Evolutionary conservation across 2,113 vertebrate species (phyloP).

Genomic region (Rynchops niger): DNA sequence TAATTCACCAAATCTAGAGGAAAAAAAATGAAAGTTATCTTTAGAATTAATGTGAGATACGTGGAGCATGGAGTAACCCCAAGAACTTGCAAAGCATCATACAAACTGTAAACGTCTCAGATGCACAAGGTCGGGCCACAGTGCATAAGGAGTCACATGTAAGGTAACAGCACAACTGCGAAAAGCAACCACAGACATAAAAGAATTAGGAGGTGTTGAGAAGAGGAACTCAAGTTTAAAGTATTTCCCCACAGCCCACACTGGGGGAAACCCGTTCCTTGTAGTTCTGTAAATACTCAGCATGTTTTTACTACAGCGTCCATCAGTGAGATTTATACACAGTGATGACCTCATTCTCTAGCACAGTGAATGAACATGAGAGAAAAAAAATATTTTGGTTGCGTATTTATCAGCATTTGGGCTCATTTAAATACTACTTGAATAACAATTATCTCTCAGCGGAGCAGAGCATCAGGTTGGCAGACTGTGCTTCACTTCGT

Average conservation of each 20-base stretch:
- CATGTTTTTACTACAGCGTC: background rate
- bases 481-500: constrained; percentile 45
- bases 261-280: background rate
- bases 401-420: constrained; percentile 25
- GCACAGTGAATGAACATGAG: background rate
- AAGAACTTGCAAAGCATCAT: background rate
- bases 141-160: background rate
- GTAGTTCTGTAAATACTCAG: background rate
- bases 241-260: background rate
- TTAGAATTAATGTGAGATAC: background rate
- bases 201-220: constrained; percentile 18
- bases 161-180: background rate
- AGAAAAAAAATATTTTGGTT: constrained; percentile 12
- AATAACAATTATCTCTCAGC: constrained; percentile 46
- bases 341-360: constrained; percentile 33
- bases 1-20: background rate
- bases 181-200: background rate
- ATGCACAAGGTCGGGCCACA: background rate
- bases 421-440: constrained; percentile 49
- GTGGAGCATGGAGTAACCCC: rapidly evolving
- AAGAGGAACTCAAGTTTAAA: constrained; percentile 24
- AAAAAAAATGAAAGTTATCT: background rate
- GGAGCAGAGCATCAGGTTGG: constrained; percentile 42
- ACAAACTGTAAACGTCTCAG: background rate
- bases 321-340: constrained; percentile 22